Evolutionary conservation across 2,113 vertebrate genomes (phyloP), one percentile per base, ranked within the genome.

Genomic region (Trogon melanurus): DNA sequence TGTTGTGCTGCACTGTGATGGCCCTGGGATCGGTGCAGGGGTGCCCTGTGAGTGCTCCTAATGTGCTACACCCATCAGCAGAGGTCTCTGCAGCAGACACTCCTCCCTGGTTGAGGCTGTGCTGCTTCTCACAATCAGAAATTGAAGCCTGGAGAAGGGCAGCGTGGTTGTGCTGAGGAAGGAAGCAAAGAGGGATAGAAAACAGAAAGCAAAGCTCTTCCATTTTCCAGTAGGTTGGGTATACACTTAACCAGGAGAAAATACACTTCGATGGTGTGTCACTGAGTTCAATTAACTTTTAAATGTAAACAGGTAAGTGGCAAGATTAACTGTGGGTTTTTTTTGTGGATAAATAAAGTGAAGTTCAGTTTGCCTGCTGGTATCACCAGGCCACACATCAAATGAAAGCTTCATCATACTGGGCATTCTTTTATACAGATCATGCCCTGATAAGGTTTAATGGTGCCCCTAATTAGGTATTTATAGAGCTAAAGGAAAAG

Each of bases 61-160:
- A 1, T 0, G 0, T 44, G n/a, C 26, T 70, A 44, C 27, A 67
- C 7, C 25, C 0, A 0, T 27, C n/a, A 45, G 20, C 38, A 19
- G 1, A 66, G 56, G 36, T 20, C 4, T 8, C 56, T 75, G 66
- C 0, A 2, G 30, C 21, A 44, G 70, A 50, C 16, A 25, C 1
- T 11, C 14, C 21, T 50, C 44, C 20, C 44, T 58, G 27, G 3
- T 1, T 41, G 53, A 36, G n/a, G 16, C 16, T 62, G 1, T n/a
- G 36, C 47, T 80, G 8, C 50, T 64, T 64, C 36, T 58, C 10
- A 8, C 1, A 2, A 23, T 41, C 12, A 47, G 75, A 25, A 79
- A 27, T 6, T 74, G 16, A 87, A 67, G 71, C 51, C 30, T n/a
- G 38, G 14, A n/a, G 45, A 64, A 67, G 23, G 22, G 30, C 48